These are phyloP conservation scores for Sebastes cheni DNA, from an alignment of 2,797 vertebrate genomes.

Conservation along the genomic window DNA sequence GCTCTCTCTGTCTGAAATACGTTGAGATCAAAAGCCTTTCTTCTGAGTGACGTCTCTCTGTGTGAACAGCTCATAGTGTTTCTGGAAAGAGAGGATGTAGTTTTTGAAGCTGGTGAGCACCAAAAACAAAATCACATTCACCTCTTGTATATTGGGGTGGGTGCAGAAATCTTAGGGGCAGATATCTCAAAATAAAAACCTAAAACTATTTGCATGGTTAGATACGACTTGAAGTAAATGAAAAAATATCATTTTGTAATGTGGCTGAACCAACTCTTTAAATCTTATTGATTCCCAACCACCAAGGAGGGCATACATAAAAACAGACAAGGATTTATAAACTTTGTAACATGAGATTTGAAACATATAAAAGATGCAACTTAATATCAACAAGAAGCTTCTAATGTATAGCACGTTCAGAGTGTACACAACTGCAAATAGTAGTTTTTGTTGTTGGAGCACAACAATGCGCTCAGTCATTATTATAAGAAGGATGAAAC, in stretches of 20 bases:
- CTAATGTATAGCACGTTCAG: constrained; percentile 19
- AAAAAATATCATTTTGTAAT: not conserved
- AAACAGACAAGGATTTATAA: constrained; percentile 12
- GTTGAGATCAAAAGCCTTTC: not conserved
- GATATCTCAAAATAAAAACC: not conserved
- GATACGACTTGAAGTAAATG: not conserved
- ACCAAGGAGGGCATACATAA: not conserved
- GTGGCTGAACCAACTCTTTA: constrained; percentile 5
- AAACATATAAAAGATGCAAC: constrained; percentile 23
- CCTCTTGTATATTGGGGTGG: not conserved
- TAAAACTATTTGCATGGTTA: not conserved
- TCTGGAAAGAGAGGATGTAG: not conserved
- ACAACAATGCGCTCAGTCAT: constrained; percentile 38
- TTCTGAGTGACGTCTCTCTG: not conserved
- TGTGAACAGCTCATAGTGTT: not conserved
- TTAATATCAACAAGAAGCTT: constrained; percentile 45
- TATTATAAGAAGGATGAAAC: constrained; percentile 55
- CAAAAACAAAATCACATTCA: not conserved
- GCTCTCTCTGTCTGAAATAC: not conserved
- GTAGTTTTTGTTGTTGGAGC: constrained; percentile 46
- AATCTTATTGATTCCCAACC: constrained; percentile 17
- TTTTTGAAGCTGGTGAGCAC: not conserved
- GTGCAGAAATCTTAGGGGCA: not conserved
- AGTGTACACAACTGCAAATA: constrained; percentile 48
- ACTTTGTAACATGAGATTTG: constrained; percentile 33